These are phyloP conservation scores for Drosophila tripunctata DNA, from an alignment of 2,888 invertebrate genomes.

Conservation along the genomic window DNA sequence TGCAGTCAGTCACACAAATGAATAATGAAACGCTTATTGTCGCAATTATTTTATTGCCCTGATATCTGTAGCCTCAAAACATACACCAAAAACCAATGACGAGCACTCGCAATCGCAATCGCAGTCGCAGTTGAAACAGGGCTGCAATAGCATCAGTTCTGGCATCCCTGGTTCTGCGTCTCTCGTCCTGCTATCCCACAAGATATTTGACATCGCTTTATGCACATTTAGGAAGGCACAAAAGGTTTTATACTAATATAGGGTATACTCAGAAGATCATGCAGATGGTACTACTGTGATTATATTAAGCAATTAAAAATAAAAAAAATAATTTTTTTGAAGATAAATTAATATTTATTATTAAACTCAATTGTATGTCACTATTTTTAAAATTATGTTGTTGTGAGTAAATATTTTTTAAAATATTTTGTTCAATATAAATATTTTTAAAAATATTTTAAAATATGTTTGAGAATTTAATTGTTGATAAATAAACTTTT, in stretches of 20 bases:
- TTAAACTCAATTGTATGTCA: no score
- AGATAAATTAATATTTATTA: no score
- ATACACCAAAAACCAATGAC: slow-evolving; percentile 58
- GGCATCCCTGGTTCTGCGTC: slow-evolving; percentile 45
- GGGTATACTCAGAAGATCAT: background rate
- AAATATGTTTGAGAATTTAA: no score
- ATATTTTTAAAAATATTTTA: no score
- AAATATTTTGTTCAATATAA: no score
- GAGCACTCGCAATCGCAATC: slow-evolving; percentile 8
- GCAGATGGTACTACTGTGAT: background rate
- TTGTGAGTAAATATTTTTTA: no score
- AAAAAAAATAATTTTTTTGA: no score
- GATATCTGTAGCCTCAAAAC: slow-evolving; percentile 79
- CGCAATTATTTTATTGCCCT: slow-evolving; percentile 85
- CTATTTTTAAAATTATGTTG: no score
- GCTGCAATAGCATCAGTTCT: slow-evolving; percentile 19
- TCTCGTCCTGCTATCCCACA: slow-evolving; percentile 33
- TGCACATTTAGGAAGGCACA: slow-evolving; percentile 48
- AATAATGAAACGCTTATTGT: slow-evolving; percentile 85
- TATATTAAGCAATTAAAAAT: no score
- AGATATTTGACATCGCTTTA: slow-evolving; percentile 35
- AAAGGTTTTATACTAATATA: background rate
- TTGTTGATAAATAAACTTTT: no score
- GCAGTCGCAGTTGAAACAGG: background rate
- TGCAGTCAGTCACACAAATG: slow-evolving; percentile 73